Base-by-base conservation (phyloP, 2,797 vertebrate species). In the Xerus rutilus region DNA sequence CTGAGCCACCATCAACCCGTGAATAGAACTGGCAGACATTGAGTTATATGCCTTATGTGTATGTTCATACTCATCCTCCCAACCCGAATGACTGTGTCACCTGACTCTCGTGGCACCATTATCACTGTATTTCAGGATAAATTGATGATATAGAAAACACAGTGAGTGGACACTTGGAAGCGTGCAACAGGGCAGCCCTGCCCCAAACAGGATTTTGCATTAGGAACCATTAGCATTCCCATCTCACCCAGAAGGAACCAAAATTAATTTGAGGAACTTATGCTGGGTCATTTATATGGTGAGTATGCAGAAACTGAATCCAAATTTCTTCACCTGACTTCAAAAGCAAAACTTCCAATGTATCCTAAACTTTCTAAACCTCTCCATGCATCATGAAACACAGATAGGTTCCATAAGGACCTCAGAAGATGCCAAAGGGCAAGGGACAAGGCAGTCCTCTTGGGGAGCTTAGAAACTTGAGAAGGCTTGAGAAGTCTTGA, bases 271-370 rank as follows among this genome's bases (percentile, higher is more conserved):
- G 64, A 47, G 30, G 69, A 43, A 54, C n/a, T 35, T 62, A 25
- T 13, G 1, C 15, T 59, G 39, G 77, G 12, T 70, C 20, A 65
- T 7, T 12, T 15, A 20, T 6, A 28, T 2, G 11, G 30, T 32
- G 15, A 2, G 21, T 45, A 10, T 28, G 5, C 7, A 39, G 64
- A 25, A 13, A 83, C 30, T 91, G 77, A 91, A 78, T 23, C 32
- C 73, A 81, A 43, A 76, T 76, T 69, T 54, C 77, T 86, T 86
- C 35, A 70, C 57, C 84, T 77, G 20, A 67, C 54, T 72, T 77
- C 18, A 59, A 82, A 82, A 18, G 32, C 18, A 49, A 18, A 57
- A 65, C 6, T 54, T 52, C 90, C 76, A 32, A 45, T 69, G 12
- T 82, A 7, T 9, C 59, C 81, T 35, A 35, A 65, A 74, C 28